Base-by-base conservation (phyloP, 1,140 invertebrate species). In the Drosophila rufa region DNA sequence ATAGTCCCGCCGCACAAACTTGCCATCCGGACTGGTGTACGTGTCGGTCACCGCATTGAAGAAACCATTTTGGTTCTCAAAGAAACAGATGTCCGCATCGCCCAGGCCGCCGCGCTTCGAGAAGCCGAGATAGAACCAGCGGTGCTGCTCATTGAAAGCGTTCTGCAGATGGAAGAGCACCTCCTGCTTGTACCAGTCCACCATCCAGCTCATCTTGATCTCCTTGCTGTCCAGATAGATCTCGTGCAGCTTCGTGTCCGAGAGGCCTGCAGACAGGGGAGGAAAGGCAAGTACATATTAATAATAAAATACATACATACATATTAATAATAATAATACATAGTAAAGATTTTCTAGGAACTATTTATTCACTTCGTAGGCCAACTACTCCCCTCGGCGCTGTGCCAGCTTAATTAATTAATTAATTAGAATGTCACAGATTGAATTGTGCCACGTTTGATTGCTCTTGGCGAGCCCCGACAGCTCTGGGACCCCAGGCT, bases 61-160 rank as follows among this genome's bases (percentile, higher is more conserved):
- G 59, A 92, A 91, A 1, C 91, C 87, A 50, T 93, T 92, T 64
- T 93, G 90, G 46, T 92, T 91, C 74, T 93, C 94, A 97, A 98
- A 94, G 12, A 99, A 92, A 81, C 97, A 98, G 68, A 97, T 95
- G 94, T 99, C 98, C 2, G 97, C 96, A 45, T 95, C 95, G 33
- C 94, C 94, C 0, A 95, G 62, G 43, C 96, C 94, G 5, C 98
- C 98, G 76, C 97, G 96, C 90, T 98, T 95, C 0, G 98, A 99
- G 93, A 99, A 99, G 38, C 98, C 98, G 55, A 99, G 85, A 3
- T 97, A 96, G 75, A 98, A 95, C 97, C 97, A 98, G 22, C 94
- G 94, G 67, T 92, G 89, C 50, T 93, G 81, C 69, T 91, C 90
- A 46, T 87, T 92, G 70, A 93, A 92, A 0, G 92, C 92, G 25